A percentile compares a stretch with the other conserved stretches of the same genome.
Conservation (phyloP, 2,113 vertebrate species). For the Glaucomys volans region DNA sequence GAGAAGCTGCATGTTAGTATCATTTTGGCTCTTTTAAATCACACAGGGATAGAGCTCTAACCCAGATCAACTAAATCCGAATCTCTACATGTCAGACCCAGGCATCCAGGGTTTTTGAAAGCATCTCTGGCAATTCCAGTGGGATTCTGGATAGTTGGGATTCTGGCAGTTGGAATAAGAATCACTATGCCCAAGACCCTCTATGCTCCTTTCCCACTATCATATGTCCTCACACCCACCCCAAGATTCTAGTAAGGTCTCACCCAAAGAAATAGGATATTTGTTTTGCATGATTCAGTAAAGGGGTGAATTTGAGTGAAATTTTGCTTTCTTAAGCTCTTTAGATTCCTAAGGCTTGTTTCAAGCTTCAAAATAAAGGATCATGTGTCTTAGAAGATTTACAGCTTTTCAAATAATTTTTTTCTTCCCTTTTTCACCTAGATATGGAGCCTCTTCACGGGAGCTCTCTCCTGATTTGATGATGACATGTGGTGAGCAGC, state of each 20-base stretch:
- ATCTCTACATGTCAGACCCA: neutral
- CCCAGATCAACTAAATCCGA: neutral
- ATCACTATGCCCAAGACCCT: neutral
- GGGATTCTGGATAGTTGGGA: too few relatives aligned
- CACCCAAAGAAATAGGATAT: neutral
- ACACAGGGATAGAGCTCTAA: neutral
- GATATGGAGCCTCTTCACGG: neutral
- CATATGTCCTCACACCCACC: neutral
- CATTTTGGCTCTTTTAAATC: neutral
- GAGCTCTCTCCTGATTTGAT: neutral
- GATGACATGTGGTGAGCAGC: constrained; percentile 12
- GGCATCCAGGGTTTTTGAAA: neutral
- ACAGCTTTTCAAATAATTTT: constrained; percentile 64
- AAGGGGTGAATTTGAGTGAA: neutral
- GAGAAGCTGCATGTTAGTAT: neutral
- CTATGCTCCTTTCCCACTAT: neutral
- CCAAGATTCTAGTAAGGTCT: neutral
- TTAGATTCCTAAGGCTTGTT: constrained; percentile 36
- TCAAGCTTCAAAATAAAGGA: constrained; percentile 33
- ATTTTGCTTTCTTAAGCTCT: constrained; percentile 41
- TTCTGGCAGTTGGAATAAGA: neutral
- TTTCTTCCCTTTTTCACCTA: constrained; percentile 21
- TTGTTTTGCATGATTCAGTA: neutral
- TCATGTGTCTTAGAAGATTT: constrained; percentile 56
- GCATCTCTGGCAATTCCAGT: neutral